Percentiles rank a stretch among this genome's conserved stretches.
Conservation (phyloP, 2,888 invertebrate genomes). For the Drosophila neoperkinsi region DNA sequence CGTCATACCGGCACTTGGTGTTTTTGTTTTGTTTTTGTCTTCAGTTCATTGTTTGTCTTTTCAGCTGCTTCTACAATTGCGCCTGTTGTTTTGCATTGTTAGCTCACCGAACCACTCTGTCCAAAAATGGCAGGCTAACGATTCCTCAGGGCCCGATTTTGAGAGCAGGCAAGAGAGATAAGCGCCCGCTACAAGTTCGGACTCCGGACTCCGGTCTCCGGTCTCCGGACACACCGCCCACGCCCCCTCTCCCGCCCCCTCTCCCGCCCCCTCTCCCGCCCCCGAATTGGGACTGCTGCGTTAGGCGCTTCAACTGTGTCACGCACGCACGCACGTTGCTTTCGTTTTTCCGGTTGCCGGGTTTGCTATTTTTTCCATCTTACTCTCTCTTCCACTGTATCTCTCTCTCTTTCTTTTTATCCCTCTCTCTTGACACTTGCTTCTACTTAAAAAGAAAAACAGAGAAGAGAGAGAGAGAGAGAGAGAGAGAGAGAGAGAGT, state of each 20-base stretch:
- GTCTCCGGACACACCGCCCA: background rate
- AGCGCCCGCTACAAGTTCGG: constrained; percentile 43
- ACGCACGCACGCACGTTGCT: constrained; percentile 83
- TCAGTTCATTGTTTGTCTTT: constrained; percentile 70
- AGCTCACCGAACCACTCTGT: constrained; percentile 58
- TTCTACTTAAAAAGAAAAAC: constrained; percentile 41
- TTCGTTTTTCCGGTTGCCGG: constrained; percentile 82
- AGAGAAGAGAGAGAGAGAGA: constrained; percentile 19
- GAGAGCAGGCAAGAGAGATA: constrained; percentile 50
- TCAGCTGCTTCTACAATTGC: constrained; percentile 42
- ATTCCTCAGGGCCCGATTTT: constrained; percentile 74
- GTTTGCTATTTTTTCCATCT: constrained; percentile 66
- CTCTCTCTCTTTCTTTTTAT: constrained; percentile 18
- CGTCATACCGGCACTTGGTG: background rate
- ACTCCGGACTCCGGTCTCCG: constrained; percentile 2
- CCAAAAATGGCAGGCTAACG: constrained; percentile 76
- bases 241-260: constrained; percentile 2
- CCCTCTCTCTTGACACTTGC: constrained; percentile 18
- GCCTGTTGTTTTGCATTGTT: constrained; percentile 69
- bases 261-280: constrained; percentile 2
- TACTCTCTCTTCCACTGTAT: background rate
- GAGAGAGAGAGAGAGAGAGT: constrained; percentile 5
- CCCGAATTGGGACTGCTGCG: constrained; percentile 20
- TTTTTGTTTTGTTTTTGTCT: constrained; percentile 26
- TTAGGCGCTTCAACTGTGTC: constrained; percentile 81